Percentiles rank a stretch among this genome's conserved stretches.
These are phyloP conservation scores for Heterocephalus glaber DNA, from an alignment of 2,113 vertebrate genomes.

Conservation along the genomic window DNA sequence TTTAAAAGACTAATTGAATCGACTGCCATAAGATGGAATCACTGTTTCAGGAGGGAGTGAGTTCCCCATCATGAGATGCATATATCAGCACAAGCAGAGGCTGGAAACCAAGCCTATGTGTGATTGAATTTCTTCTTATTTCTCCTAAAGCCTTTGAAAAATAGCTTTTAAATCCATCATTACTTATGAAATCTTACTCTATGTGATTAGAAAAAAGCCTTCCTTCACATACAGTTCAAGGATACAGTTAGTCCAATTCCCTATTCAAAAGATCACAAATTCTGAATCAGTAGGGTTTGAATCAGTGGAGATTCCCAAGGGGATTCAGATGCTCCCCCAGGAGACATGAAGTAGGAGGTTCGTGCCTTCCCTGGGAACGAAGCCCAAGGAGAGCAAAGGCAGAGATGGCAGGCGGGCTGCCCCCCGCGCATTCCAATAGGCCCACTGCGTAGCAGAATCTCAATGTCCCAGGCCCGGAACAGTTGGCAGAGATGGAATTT, in stretches of 20 bases:
- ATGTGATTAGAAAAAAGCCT: slow-evolving; percentile 35
- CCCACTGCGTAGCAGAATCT: background rate
- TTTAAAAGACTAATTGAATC: background rate
- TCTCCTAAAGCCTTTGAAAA: slow-evolving; percentile 53
- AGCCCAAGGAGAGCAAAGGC: slow-evolving; percentile 44
- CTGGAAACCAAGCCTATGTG: background rate
- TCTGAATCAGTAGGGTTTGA: slow-evolving; percentile 47
- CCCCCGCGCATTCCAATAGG: slow-evolving; percentile 7
- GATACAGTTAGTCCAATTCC: slow-evolving; percentile 29
- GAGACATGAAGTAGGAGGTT: slow-evolving; percentile 25
- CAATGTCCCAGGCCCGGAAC: background rate
- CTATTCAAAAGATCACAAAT: slow-evolving; percentile 3
- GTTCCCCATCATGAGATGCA: background rate
- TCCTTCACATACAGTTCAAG: slow-evolving; percentile 12
- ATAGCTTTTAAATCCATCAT: slow-evolving; percentile 32
- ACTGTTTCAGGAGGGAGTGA: background rate
- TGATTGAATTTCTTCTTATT: background rate
- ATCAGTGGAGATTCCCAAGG: slow-evolving; percentile 38
- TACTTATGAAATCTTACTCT: slow-evolving; percentile 10
- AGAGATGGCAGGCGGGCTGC: background rate
- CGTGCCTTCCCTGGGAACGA: slow-evolving; percentile 37
- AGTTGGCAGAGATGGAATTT: slow-evolving; percentile 36
- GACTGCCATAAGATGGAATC: background rate
- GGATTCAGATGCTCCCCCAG: slow-evolving; percentile 18
- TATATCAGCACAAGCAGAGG: background rate